Conservation (phyloP, 2,797 vertebrate species). For the Crypturellus tataupa region DNA sequence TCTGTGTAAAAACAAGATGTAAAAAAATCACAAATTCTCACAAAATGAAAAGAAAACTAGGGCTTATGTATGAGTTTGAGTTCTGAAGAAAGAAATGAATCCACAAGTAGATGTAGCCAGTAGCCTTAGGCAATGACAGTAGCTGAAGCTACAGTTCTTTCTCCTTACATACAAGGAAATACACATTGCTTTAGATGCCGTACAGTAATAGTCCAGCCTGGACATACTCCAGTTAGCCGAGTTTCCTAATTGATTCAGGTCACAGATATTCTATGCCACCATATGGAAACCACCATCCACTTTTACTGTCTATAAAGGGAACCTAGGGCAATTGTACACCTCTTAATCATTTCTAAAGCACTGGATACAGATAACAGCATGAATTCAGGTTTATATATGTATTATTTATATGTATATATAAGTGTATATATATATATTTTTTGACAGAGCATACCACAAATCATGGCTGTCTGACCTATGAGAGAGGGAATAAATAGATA, state of each 20-base stretch:
- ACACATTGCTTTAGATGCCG: background rate
- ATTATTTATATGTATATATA: too few species aligned
- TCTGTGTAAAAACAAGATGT: background rate
- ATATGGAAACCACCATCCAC: background rate
- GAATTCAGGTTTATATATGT: background rate
- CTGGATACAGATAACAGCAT: background rate
- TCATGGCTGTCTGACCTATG: background rate
- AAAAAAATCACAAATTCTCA: slow-evolving; percentile 53
- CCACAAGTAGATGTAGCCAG: background rate
- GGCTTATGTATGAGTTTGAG: background rate
- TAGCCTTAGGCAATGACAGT: background rate
- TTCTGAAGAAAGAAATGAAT: background rate
- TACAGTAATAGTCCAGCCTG: background rate
- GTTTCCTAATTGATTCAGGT: background rate
- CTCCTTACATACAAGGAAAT: background rate
- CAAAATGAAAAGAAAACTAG: background rate
- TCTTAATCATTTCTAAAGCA: background rate
- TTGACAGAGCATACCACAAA: background rate
- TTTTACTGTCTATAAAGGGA: background rate
- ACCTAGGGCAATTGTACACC: background rate
- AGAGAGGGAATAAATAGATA: background rate
- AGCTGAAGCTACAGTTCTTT: background rate
- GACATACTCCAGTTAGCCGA: background rate
- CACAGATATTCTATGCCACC: background rate
- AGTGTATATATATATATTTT: background rate